phyloP scores from a whole-genome alignment of 1,140 invertebrate genomes.

The Pteromalus puparum region DNA sequence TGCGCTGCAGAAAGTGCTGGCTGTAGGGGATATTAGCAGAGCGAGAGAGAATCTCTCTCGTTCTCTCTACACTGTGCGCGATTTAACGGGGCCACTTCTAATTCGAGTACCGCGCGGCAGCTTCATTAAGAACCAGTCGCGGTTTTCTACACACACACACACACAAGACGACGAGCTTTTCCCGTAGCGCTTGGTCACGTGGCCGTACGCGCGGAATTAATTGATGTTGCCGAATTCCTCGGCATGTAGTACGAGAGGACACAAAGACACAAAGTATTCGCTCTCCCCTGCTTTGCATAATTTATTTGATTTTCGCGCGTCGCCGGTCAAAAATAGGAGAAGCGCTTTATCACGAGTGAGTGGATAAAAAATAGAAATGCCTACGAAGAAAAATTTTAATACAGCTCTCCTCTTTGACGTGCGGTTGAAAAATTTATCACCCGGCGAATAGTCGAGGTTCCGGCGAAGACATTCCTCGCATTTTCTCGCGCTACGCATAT shows the following conservation, averaged over 20 bases:
- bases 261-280: too few species aligned
- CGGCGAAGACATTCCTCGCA: slow-evolving; percentile 31
- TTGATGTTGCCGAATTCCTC: neutral
- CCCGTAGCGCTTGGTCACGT: neutral
- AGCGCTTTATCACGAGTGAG: too few species aligned
- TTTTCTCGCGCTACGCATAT: slow-evolving; percentile 26
- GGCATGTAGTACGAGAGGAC: too few species aligned
- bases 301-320: neutral
- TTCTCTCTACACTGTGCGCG: neutral
- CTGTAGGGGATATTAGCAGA: neutral
- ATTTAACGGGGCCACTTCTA: slow-evolving; percentile 51
- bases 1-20: neutral
- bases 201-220: too few species aligned
- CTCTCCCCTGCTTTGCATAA: too few species aligned
- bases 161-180: neutral
- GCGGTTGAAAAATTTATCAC: too few species aligned
- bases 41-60: slow-evolving; percentile 9
- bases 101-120: slow-evolving; percentile 31
- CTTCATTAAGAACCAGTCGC: neutral
- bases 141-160: neutral
- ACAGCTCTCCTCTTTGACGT: neutral
- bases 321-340: neutral
- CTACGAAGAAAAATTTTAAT: neutral
- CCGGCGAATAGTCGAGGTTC: neutral
- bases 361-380: neutral